Evolutionary conservation across 2,113 vertebrate genomes (phyloP).

Genomic region (Lynx canadensis): DNA sequence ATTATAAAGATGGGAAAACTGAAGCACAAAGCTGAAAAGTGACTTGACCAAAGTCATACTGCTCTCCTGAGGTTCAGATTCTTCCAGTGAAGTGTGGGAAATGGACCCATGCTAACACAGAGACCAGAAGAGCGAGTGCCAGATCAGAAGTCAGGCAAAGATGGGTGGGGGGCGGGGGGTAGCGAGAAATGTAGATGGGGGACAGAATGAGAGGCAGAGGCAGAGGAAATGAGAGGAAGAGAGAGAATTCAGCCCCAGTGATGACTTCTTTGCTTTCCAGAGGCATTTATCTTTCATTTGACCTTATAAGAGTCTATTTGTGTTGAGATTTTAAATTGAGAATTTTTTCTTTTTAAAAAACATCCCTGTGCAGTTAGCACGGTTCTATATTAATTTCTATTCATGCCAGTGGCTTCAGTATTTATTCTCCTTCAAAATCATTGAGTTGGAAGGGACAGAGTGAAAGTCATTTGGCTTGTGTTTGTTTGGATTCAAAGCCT

Average conservation of each 20-base stretch:
- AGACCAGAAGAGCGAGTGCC: neutral
- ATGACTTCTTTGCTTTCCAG: constrained; percentile 69
- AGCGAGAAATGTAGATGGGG: neutral
- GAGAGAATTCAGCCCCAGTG: neutral
- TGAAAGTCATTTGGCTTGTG: constrained; percentile 77
- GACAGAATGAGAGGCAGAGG: neutral
- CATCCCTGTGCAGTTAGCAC: constrained; percentile 60
- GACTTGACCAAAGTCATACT: constrained; percentile 36
- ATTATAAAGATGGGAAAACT: neutral
- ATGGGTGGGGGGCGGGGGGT: rapidly evolving
- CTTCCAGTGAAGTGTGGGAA: neutral
- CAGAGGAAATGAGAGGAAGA: neutral
- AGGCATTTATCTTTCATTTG: constrained; percentile 80
- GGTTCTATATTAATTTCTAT: constrained; percentile 78
- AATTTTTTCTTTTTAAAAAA: constrained; percentile 69
- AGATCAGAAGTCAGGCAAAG: neutral
- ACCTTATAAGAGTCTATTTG: constrained; percentile 78
- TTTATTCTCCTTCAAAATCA: constrained; percentile 80
- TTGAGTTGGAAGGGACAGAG: constrained; percentile 78
- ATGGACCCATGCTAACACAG: neutral
- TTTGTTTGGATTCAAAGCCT: constrained; percentile 69
- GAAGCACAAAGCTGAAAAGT: neutral
- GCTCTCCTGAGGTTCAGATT: neutral
- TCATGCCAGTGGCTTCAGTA: constrained; percentile 77
- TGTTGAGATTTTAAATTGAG: constrained; percentile 79